Conservation (phyloP, 2,797 vertebrate genomes). For the Rhincodon typus region DNA sequence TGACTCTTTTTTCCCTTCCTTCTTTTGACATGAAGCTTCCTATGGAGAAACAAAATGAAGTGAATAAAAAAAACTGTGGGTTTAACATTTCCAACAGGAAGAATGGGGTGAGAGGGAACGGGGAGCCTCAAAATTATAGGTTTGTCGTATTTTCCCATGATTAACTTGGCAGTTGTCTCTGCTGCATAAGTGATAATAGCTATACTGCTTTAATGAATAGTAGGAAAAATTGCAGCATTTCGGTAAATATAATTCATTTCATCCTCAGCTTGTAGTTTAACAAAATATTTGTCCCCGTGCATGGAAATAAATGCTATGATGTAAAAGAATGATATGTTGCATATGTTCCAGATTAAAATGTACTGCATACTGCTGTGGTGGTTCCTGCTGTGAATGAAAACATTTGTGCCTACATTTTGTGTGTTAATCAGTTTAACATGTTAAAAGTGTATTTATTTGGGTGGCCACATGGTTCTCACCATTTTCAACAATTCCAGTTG, state of each 20-base stretch:
- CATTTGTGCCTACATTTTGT: slow-evolving; percentile 20
- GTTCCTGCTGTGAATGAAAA: slow-evolving; percentile 25
- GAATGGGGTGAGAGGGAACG: slow-evolving; percentile 17
- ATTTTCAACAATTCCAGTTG: not conserved
- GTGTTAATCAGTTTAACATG: slow-evolving; percentile 36
- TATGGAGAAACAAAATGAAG: slow-evolving; percentile 33
- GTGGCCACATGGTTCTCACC: not conserved
- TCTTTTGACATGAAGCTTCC: slow-evolving; percentile 35
- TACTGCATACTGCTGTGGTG: slow-evolving; percentile 10
- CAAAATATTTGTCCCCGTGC: not conserved
- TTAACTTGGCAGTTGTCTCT: slow-evolving; percentile 10
- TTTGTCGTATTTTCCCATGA: not conserved
- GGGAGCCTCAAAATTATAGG: not conserved
- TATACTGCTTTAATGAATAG: slow-evolving; percentile 17
- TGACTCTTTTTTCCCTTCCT: slow-evolving; percentile 30
- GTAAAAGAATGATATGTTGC: not conserved
- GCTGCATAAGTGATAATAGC: not conserved
- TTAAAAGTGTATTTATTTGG: slow-evolving; percentile 22
- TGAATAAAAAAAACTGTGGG: not conserved
- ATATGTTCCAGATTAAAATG: slow-evolving; percentile 23
- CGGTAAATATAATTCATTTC: slow-evolving; percentile 24
- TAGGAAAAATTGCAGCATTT: slow-evolving; percentile 32
- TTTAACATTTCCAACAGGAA: slow-evolving; percentile 31
- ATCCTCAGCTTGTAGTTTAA: not conserved
- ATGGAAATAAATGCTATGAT: slow-evolving; percentile 27